Evolutionary conservation across 2,888 invertebrate species (phyloP).

Genomic region (Euplagia quadripunctaria): DNA sequence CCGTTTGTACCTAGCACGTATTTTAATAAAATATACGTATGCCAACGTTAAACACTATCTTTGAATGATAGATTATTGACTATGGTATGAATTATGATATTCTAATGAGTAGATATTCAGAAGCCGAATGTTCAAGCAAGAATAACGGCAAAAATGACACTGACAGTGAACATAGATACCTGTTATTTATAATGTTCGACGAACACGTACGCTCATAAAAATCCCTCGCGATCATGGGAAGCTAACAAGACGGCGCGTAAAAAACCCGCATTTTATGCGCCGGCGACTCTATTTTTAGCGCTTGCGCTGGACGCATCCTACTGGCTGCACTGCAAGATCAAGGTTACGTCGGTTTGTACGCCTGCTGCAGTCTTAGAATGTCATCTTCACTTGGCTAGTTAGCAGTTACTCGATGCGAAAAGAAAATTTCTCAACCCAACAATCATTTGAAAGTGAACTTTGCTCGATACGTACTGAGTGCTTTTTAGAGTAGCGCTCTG

Average conservation of each 20-base stretch:
- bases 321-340: slow-evolving; percentile 83
- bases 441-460: slow-evolving; percentile 51
- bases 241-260: slow-evolving; percentile 72
- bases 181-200: slow-evolving; percentile 73
- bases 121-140: background rate
- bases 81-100: background rate
- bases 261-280: slow-evolving; percentile 79
- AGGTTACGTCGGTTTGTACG: slow-evolving; percentile 74
- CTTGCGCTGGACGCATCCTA: slow-evolving; percentile 79
- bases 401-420: slow-evolving; percentile 59
- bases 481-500: slow-evolving; percentile 39
- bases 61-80: background rate
- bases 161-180: slow-evolving; percentile 40
- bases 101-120: background rate
- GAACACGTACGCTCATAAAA: slow-evolving; percentile 67
- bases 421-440: slow-evolving; percentile 55
- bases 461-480: slow-evolving; percentile 50
- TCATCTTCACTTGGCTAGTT: slow-evolving; percentile 72
- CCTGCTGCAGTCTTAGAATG: slow-evolving; percentile 65
- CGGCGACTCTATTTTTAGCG: slow-evolving; percentile 80
- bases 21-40: background rate
- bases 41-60: background rate
- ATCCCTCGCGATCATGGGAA: slow-evolving; percentile 76
- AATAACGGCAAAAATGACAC: slow-evolving; percentile 61
- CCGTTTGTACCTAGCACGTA: background rate